These are phyloP conservation scores for Eidolon helvum DNA, from an alignment of 2,113 vertebrate species.

Conservation along the genomic window DNA sequence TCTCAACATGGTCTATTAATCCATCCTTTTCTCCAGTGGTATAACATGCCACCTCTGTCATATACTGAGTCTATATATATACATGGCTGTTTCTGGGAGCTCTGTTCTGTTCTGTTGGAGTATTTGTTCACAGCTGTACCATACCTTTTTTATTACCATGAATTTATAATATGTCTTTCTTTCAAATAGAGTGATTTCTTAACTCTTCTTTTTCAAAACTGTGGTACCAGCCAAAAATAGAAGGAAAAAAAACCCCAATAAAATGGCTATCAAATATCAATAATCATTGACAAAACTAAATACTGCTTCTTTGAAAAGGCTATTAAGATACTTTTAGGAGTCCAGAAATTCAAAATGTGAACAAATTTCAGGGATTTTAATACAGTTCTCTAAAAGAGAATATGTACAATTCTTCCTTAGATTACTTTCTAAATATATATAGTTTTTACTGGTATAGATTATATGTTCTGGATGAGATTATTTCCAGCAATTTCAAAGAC, in stretches of 20 bases:
- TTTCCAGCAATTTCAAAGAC: neutral
- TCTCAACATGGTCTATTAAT: neutral
- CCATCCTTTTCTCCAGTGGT: neutral
- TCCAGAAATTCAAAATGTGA: neutral
- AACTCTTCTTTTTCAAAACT: slow-evolving; percentile 21
- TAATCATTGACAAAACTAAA: slow-evolving; percentile 1
- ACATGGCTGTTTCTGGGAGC: neutral
- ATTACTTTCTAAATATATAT: slow-evolving; percentile 4
- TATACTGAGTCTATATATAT: neutral
- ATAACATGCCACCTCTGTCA: neutral
- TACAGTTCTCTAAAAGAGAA: neutral
- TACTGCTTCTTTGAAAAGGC: neutral
- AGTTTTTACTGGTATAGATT: neutral
- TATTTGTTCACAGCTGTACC: neutral
- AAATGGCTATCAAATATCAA: neutral
- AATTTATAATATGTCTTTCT: neutral
- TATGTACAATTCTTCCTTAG: neutral
- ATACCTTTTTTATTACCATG: neutral
- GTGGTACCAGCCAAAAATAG: neutral
- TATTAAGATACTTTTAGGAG: neutral
- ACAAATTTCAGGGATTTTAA: neutral
- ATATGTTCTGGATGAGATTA: neutral
- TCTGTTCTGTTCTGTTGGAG: neutral
- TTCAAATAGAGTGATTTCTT: neutral
- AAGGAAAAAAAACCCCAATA: neutral